Percentiles rank a stretch among this genome's conserved stretches.
These are phyloP conservation scores for Pogonocichla stellata DNA, from an alignment of 2,113 vertebrate species.

Conservation along the genomic window DNA sequence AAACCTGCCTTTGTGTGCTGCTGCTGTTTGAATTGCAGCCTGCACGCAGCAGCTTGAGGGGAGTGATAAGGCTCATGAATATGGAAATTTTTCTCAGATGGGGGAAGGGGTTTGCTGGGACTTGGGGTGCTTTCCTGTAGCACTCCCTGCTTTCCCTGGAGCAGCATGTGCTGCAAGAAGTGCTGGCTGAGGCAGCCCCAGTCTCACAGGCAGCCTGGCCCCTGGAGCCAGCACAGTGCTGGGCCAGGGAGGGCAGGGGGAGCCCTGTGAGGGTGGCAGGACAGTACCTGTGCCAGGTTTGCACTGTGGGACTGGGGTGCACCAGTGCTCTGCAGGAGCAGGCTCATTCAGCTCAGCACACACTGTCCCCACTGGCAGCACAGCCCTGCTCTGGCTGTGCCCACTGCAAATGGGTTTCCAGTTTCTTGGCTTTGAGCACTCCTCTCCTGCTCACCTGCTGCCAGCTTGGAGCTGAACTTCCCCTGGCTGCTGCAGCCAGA, in stretches of 20 bases:
- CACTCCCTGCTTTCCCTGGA: background rate
- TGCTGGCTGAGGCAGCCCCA: fast-evolving
- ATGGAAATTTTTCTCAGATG: conserved; percentile 9
- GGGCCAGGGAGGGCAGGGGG: background rate
- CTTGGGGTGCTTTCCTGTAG: background rate
- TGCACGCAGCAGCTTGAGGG: conserved; percentile 52
- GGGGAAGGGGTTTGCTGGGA: background rate
- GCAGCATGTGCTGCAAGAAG: background rate
- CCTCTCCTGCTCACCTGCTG: background rate
- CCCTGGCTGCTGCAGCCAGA: background rate
- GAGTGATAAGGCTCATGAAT: conserved; percentile 58
- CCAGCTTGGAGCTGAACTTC: background rate
- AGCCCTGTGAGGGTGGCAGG: background rate
- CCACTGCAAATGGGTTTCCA: background rate
- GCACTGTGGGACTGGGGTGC: fast-evolving
- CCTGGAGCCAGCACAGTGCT: background rate
- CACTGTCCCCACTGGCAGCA: fast-evolving
- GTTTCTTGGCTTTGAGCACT: background rate
- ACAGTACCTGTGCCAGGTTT: background rate
- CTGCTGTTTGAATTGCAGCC: background rate
- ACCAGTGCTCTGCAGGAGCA: background rate
- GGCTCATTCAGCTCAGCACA: fast-evolving
- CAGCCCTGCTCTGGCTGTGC: background rate
- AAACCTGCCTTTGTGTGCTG: conserved; percentile 11
- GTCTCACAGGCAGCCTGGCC: fast-evolving